Evolutionary conservation across 2,888 invertebrate genomes (phyloP), one percentile per base, ranked within the genome.

Genomic region (Nudaria mundana): DNA sequence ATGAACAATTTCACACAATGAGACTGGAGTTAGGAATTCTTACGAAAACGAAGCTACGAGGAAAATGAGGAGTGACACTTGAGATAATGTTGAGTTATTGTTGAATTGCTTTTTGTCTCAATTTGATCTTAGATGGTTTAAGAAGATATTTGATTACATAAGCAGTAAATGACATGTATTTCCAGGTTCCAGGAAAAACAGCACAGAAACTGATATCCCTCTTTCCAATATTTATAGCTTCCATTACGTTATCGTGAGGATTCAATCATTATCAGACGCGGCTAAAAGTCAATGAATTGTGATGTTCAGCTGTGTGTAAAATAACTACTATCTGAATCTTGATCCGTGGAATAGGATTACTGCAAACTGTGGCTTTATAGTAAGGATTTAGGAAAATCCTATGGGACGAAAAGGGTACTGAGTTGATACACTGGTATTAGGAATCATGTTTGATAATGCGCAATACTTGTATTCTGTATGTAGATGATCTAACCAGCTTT

Each of bases 291-390:
- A 75, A 67, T 65, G 75, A 63, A 63, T 70, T 66, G 60, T 66
- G 61, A 61, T 70, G 70, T 71, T 71, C 63, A 69, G 67, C 68
- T 67, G 66, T 65, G 71, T 73, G 74, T 79, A 65, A 74, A 78
- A 76, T n/a, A n/a, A n/a, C n/a, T n/a, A n/a, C 71, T 70, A 62
- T 54, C 66, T 66, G 68, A 73, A 74, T 75, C 73, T 68, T 59
- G 63, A 73, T 62, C 72, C 70, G 52, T 44, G 43, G 67, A 71
- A 78, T 81, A 53, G 75, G 81, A 82, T 86, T 80, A 83, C 76
- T 69, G 56, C 68, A 77, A 81, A 78, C 76, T 72, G 66, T 71
- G 77, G 78, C 80, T 80, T 83, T 86, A 84, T 80, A 65, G 75
- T 56, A 66, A 64, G 81, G 81, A 74, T 83, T 77, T 76, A 66